Percentiles rank a stretch among this genome's conserved stretches.
phyloP scores from a whole-genome alignment of 2,797 vertebrate species.

The Novumbra hubbsi region DNA sequence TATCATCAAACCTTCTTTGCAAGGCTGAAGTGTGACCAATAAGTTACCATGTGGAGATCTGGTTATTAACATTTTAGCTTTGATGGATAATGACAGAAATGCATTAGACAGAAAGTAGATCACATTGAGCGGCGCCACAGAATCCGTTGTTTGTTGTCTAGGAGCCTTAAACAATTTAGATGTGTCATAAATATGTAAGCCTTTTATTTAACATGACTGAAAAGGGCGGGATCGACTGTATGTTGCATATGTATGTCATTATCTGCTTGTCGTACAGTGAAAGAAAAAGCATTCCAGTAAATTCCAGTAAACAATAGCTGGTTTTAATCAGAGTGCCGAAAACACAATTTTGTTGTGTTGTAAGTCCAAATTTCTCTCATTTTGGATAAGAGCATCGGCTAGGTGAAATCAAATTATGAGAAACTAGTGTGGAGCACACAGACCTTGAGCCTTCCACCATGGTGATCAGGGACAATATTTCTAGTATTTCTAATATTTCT shows the following conservation, averaged over 20 bases:
- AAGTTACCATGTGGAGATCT: not conserved
- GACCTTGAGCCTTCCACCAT: not conserved
- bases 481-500: not conserved
- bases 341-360: no score
- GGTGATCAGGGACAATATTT: no score
- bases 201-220: not conserved
- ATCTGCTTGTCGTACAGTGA: not conserved
- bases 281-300: no score
- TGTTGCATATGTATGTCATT: not conserved
- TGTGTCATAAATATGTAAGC: not conserved
- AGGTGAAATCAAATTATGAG: no score
- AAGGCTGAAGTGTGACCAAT: not conserved
- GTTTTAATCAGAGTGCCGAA: no score
- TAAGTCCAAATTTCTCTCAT: no score
- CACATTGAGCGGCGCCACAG: not conserved
- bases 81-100: not conserved
- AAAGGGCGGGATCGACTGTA: not conserved
- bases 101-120: not conserved
- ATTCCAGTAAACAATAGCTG: no score
- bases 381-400: no score
- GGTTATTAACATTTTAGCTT: not conserved
- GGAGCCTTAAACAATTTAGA: not conserved
- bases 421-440: not conserved
- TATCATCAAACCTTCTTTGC: constrained; percentile 21
- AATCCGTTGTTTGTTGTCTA: not conserved